phyloP scores from a whole-genome alignment of 1,140 invertebrate species.

The Yoshiicerus persimilis region DNA sequence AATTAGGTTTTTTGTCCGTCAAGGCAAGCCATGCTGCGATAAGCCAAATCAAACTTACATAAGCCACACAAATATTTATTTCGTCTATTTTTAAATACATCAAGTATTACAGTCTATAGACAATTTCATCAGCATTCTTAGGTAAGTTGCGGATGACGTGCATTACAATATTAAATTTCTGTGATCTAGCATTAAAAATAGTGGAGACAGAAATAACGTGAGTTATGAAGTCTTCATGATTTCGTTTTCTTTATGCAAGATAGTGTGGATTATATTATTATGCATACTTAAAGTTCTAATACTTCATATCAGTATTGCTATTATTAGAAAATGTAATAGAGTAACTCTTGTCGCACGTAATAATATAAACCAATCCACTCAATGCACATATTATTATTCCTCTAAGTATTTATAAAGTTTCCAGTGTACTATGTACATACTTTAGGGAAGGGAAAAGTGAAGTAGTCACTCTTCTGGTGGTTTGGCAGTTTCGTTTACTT shows the following conservation, averaged over 20 bases:
- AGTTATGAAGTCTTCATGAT: no score
- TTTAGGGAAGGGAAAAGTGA: background rate
- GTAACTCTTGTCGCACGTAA: background rate
- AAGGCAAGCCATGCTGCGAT: background rate
- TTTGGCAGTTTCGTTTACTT: background rate
- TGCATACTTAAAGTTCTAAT: background rate
- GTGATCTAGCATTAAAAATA: no score
- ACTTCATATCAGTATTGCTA: background rate
- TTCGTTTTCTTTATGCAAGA: background rate
- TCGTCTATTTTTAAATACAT: background rate
- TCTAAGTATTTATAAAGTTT: background rate
- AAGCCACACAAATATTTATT: background rate
- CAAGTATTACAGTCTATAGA: no score
- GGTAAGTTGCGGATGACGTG: no score
- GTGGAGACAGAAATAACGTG: no score
- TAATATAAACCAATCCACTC: background rate
- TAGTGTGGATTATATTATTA: background rate
- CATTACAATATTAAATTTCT: no score
- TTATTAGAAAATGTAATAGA: background rate
- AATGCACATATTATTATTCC: background rate
- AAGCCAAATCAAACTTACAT: background rate
- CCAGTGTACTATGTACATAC: background rate
- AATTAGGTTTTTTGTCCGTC: constrained; percentile 19
- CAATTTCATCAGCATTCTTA: no score
- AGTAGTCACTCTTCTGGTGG: background rate